Base-by-base conservation (phyloP, 2,113 vertebrate genomes). In the Macrotus californicus region DNA sequence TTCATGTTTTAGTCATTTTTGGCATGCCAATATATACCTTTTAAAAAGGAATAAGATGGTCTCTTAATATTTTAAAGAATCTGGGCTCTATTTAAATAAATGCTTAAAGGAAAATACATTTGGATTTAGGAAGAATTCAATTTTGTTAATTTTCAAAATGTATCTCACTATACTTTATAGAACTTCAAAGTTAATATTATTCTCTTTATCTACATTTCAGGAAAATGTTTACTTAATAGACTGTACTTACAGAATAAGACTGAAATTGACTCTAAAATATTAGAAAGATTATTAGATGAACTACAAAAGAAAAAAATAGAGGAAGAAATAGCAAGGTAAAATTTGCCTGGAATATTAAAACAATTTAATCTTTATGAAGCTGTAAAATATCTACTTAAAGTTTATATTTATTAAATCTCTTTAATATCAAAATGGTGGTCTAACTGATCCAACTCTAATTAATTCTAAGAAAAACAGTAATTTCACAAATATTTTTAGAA, bases 211-310 rank as follows among this genome's bases (percentile, higher is more conserved):
- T 98, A 5, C 94, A 84, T 97, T 98, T 90, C 97, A 99, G 98
- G 98, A 97, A 96, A 93, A 89, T 96, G 5, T 91, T 87, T 98
- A 96, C 56, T 98, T 31, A 88, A 0, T 87, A 98, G 98, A 96
- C n/a, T 97, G 15, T 98, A 98, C 87, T 84, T 97, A 88, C 52
- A 95, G 95, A 97, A 98, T 96, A 96, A 98, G 95, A 83, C 98
- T 93, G 98, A 98, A 64, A 96, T 99, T 96, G 97, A 99, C 91
- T 67, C 93, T 19, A 96, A 98, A 24, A 95, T 99, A 89, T 97
- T 98, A 52, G 96, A 96, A 96, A 98, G 98, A 86, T 86, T 99
- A 94, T 77, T 96, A 89, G 94, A 97, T 2, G 98, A 98, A 96
- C 86, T 97, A 67, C 97, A 95, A 96, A 79, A 96, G 87, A 97